phyloP scores from a whole-genome alignment of 2,888 invertebrate genomes.

The Hedya salicella region DNA sequence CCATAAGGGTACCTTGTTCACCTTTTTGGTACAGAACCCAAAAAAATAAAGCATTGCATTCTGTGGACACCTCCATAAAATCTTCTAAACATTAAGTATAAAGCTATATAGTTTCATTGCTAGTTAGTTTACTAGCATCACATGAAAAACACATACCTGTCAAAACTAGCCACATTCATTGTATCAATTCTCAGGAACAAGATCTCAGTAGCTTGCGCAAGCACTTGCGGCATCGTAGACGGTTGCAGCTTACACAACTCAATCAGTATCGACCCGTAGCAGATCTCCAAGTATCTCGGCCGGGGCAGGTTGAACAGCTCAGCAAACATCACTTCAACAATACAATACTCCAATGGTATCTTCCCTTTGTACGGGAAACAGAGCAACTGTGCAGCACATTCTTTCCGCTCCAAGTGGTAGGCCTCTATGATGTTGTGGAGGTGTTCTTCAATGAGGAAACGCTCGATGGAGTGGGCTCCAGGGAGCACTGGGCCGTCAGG shows the following conservation, averaged over 20 bases:
- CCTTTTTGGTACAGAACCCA: no score
- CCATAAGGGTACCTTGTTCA: no score
- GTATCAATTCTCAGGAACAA: slow-evolving; percentile 97
- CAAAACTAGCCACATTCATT: slow-evolving; percentile 98
- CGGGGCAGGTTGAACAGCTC: slow-evolving; percentile 97
- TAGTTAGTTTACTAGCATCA: not conserved
- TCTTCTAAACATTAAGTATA: no score
- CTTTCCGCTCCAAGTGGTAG: slow-evolving; percentile 95
- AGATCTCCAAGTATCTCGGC: slow-evolving; percentile 95
- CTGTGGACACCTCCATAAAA: no score
- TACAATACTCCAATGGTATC: slow-evolving; percentile 98
- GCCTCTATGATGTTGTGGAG: slow-evolving; percentile 96
- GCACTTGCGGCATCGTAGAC: slow-evolving; percentile 97
- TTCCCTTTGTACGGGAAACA: slow-evolving; percentile 97
- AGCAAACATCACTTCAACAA: slow-evolving; percentile 98
- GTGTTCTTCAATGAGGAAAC: slow-evolving; percentile 99
- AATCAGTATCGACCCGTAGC: slow-evolving; percentile 97
- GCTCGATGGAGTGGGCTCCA: slow-evolving; percentile 98
- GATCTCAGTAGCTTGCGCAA: slow-evolving; percentile 99
- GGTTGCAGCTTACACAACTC: slow-evolving; percentile 99
- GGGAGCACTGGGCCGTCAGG: slow-evolving; percentile 97
- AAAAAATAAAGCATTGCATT: no score
- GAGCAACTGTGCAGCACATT: slow-evolving; percentile 96
- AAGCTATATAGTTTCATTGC: no score
- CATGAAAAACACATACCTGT: slow-evolving; percentile 84